A percentile compares a stretch with the other conserved stretches of the same genome.
Evolutionary conservation across 2,888 invertebrate genomes (phyloP).

Genomic region (Gastracanthus pulcherrimus): DNA sequence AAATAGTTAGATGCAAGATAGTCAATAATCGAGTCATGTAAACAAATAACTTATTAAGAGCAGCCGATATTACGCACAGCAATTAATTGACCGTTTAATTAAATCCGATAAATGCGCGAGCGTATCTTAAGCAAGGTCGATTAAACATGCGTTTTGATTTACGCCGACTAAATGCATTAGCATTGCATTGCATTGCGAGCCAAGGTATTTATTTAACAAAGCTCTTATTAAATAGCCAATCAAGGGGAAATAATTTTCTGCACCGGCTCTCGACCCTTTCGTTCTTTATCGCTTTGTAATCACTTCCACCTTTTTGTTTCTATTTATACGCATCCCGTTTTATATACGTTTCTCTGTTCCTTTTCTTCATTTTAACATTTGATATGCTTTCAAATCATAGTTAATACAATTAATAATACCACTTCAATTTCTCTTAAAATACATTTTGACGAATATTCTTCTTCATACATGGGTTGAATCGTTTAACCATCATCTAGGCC

Average conservation of each 20-base stretch:
- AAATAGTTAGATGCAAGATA: constrained; percentile 5
- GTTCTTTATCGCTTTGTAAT: background rate
- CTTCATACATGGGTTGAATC: too few species aligned
- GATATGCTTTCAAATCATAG: too few species aligned
- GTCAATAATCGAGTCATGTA: constrained; percentile 28
- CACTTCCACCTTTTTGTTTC: too few species aligned
- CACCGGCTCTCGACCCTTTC: background rate
- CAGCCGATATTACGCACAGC: constrained; percentile 21
- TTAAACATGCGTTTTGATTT: constrained; percentile 34
- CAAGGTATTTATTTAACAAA: constrained; percentile 33
- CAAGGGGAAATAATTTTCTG: background rate
- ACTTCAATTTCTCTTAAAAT: too few species aligned
- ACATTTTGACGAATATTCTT: too few species aligned
- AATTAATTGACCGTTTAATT: constrained; percentile 41
- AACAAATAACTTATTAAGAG: constrained; percentile 46
- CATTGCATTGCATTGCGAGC: too few species aligned
- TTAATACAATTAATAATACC: too few species aligned
- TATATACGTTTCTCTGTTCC: too few species aligned
- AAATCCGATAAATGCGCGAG: constrained; percentile 41
- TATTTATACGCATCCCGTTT: too few species aligned
- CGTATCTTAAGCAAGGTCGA: background rate
- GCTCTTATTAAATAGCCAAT: constrained; percentile 17
- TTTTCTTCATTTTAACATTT: too few species aligned
- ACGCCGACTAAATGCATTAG: constrained; percentile 1
- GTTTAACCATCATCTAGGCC: background rate